Conservation (phyloP, 2,888 invertebrate genomes). For the Nomada lathburiana region DNA sequence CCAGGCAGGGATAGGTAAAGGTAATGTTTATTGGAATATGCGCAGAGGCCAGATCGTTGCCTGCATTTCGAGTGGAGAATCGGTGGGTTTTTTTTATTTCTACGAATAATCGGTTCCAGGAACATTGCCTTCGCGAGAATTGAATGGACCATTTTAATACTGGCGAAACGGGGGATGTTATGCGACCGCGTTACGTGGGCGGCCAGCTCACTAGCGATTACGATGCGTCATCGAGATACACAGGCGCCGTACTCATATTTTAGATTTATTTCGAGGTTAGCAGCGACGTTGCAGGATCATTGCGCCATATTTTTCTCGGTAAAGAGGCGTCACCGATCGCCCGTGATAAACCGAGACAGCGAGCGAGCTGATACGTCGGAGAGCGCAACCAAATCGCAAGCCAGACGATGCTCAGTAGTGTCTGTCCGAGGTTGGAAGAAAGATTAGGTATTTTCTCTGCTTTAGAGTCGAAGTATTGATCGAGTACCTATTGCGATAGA, state of each 20-base stretch:
- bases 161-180: conserved; percentile 28
- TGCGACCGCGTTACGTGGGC: conserved; percentile 39
- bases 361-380: background rate
- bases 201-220: conserved; percentile 33
- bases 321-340: conserved; percentile 21
- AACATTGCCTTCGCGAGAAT: conserved; percentile 27
- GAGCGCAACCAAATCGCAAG: background rate
- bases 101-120: conserved; percentile 1
- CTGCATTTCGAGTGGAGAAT: background rate
- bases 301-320: conserved; percentile 31
- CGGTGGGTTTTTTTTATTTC: background rate
- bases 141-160: conserved; percentile 41
- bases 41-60: background rate
- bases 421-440: background rate
- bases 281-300: conserved; percentile 22
- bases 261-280: conserved; percentile 43
- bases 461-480: background rate
- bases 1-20: too few relatives aligned
- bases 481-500: conserved; percentile 13
- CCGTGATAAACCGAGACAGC: background rate
- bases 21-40: background rate
- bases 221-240: conserved; percentile 46
- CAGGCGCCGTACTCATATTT: conserved; percentile 17
- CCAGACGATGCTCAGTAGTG: background rate
- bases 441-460: conserved; percentile 10